A percentile compares a stretch with the other conserved stretches of the same genome.
These are phyloP conservation scores for Semaprochilodus insignis DNA, from an alignment of 2,797 vertebrate species.

Conservation along the genomic window DNA sequence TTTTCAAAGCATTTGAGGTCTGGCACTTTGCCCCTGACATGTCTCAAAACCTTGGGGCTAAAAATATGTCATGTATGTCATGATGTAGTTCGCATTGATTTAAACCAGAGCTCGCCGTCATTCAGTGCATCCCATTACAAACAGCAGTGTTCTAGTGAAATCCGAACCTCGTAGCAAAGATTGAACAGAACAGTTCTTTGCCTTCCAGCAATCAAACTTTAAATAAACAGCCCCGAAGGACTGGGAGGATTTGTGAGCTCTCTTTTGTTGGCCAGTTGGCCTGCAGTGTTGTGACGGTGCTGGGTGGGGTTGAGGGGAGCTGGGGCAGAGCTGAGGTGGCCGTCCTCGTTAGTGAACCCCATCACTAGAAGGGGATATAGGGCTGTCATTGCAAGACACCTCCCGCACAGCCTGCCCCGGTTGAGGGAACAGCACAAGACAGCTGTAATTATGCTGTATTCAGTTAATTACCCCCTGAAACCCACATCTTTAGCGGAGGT, in stretches of 20 bases:
- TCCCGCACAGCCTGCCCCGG: slow-evolving; percentile 37
- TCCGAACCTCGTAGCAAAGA: not conserved
- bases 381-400: slow-evolving; percentile 41
- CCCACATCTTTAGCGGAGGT: slow-evolving; percentile 61
- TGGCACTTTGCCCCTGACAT: slow-evolving; percentile 13
- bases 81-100: not conserved
- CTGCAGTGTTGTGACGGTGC: not conserved
- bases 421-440: slow-evolving; percentile 53
- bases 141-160: slow-evolving; percentile 3
- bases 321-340: slow-evolving; percentile 4
- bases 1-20: slow-evolving; percentile 17
- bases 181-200: slow-evolving; percentile 6
- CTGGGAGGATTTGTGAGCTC: slow-evolving; percentile 6
- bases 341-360: slow-evolving; percentile 39
- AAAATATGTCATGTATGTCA: slow-evolving; percentile 13
- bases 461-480: slow-evolving; percentile 66
- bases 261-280: slow-evolving; percentile 5
- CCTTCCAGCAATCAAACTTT: slow-evolving; percentile 7
- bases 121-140: not conserved
- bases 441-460: slow-evolving; percentile 65
- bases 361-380: slow-evolving; percentile 24
- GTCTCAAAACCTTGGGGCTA: slow-evolving; percentile 8
- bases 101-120: slow-evolving; percentile 17
- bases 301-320: not conserved
- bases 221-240: slow-evolving; percentile 13